Percentiles rank a stretch among this genome's conserved stretches.
Evolutionary conservation across 2,113 vertebrate genomes (phyloP).

Genomic region (Vimba vimba): DNA sequence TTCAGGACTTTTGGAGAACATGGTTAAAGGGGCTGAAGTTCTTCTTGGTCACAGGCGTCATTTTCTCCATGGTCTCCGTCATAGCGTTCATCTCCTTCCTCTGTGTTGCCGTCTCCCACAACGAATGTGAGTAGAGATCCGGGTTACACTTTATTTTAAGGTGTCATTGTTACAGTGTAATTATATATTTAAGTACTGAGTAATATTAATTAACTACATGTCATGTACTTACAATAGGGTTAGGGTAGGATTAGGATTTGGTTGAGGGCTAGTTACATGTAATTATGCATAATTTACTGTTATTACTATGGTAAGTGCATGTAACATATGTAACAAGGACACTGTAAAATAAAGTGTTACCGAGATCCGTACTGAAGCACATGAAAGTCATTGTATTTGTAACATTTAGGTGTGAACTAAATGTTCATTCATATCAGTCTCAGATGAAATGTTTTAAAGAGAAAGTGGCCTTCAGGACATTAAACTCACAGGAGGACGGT

Average conservation of each 20-base stretch:
- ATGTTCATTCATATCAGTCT: background rate
- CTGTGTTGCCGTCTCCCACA: slow-evolving; percentile 79
- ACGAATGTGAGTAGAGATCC: slow-evolving; percentile 81
- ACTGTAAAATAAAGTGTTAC: too few species aligned
- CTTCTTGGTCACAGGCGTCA: slow-evolving; percentile 83
- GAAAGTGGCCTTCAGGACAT: background rate
- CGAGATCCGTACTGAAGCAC: background rate
- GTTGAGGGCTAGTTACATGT: too few species aligned
- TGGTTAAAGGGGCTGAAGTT: slow-evolving; percentile 94
- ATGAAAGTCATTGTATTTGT: background rate
- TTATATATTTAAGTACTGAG: too few species aligned
- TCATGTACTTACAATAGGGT: too few species aligned
- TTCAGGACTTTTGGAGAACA: slow-evolving; percentile 95
- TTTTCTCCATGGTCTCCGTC: slow-evolving; percentile 82
- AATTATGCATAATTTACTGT: too few species aligned
- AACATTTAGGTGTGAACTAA: background rate
- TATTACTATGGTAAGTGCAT: too few species aligned
- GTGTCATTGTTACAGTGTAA: too few species aligned
- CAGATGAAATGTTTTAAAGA: background rate
- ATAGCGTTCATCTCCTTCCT: slow-evolving; percentile 86
- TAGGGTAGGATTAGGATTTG: too few species aligned
- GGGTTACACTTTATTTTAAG: too few species aligned
- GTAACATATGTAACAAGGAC: too few species aligned
- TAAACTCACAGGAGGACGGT: background rate
- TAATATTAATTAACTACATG: too few species aligned